Evolutionary conservation across 2,113 vertebrate genomes (phyloP).

Genomic region (Rhineura floridana): DNA sequence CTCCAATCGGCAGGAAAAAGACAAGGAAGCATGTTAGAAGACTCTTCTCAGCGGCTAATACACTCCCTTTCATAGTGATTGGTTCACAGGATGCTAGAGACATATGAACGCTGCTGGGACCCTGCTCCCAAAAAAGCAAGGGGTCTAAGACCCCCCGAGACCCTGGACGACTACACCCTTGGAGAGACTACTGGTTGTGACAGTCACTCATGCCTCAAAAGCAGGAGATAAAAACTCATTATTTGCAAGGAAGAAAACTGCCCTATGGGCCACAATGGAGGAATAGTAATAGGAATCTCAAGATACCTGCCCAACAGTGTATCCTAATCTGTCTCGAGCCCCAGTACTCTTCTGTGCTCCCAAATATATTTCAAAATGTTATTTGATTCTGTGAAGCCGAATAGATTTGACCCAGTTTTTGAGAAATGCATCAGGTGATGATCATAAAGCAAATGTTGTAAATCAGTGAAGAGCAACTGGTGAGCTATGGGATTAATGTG

Average conservation of each 20-base stretch:
- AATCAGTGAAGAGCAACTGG: background rate
- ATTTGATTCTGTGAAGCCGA: background rate
- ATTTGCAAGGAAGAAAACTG: background rate
- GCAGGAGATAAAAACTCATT: background rate
- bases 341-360: background rate
- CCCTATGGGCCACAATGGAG: background rate
- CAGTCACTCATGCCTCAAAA: background rate
- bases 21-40: too few relatives aligned
- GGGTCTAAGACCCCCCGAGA: too few relatives aligned
- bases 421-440: background rate
- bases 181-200: too few relatives aligned
- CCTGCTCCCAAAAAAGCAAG: too few relatives aligned
- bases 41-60: too few relatives aligned
- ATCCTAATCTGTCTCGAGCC: background rate
- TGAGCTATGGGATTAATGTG: background rate
- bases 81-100: too few relatives aligned
- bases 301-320: background rate
- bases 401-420: background rate
- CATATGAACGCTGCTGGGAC: too few relatives aligned
- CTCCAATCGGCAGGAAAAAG: too few relatives aligned
- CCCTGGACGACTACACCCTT: too few relatives aligned
- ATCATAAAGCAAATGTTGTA: background rate
- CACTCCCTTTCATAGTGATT: too few relatives aligned
- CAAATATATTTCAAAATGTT: background rate
- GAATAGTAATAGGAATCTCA: background rate